Conservation (phyloP, 2,888 invertebrate species). For the Neelides folsomi region DNA sequence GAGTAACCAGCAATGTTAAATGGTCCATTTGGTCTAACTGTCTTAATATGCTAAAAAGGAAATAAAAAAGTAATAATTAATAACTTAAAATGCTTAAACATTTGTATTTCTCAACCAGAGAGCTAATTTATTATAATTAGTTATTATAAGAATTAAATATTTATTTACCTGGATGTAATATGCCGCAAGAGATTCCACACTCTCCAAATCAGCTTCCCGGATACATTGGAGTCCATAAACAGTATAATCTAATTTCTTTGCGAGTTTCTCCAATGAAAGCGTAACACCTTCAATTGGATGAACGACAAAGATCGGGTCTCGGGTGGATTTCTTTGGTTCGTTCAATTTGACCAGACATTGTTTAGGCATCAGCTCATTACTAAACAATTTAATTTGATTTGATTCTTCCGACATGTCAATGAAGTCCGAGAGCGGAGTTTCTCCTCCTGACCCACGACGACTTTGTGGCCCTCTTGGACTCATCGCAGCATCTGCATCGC, state of each 20-base stretch:
- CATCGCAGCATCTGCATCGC: conserved; percentile 5
- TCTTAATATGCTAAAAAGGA: conserved; percentile 50
- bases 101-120: too few species aligned
- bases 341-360: conserved; percentile 54
- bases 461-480: not conserved
- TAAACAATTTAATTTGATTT: conserved; percentile 23
- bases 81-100: not conserved
- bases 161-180: conserved; percentile 48
- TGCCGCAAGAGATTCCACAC: conserved; percentile 57
- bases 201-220: conserved; percentile 54
- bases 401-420: conserved; percentile 9
- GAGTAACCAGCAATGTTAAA: conserved; percentile 88
- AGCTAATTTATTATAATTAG: too few species aligned
- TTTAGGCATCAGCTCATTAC: conserved; percentile 59
- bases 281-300: conserved; percentile 85
- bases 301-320: conserved; percentile 43
- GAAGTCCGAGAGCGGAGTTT: conserved; percentile 3
- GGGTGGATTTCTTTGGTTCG: conserved; percentile 33
- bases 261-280: conserved; percentile 55
- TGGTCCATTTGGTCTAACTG: conserved; percentile 64
- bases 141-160: not conserved
- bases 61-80: conserved; percentile 3
- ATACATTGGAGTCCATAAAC: conserved; percentile 87
- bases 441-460: not conserved
- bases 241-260: conserved; percentile 55